Conservation (phyloP, 2,113 vertebrate genomes). For the Cranoglanis bouderius region DNA sequence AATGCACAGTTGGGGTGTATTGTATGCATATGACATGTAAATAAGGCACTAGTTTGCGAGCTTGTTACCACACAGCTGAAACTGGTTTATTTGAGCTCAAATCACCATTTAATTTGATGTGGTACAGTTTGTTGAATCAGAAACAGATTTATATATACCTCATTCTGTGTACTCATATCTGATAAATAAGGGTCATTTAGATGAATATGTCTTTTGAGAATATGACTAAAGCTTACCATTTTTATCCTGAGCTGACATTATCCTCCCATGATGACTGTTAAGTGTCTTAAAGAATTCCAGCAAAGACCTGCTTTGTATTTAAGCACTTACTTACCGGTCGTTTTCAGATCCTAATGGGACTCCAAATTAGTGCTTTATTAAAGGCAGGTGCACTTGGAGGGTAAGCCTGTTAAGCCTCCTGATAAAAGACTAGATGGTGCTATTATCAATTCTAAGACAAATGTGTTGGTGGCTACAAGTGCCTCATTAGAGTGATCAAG, state of each 20-base stretch:
- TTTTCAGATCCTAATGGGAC: background rate
- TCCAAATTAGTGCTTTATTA: conserved; percentile 9
- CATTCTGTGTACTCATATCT: background rate
- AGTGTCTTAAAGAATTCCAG: background rate
- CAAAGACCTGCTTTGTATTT: background rate
- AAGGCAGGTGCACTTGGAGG: background rate
- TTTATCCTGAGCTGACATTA: background rate
- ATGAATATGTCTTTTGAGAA: background rate
- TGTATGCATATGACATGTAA: background rate
- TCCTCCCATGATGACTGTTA: background rate
- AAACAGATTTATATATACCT: too few species aligned
- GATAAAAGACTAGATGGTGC: conserved; percentile 10
- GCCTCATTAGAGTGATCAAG: conserved; percentile 15
- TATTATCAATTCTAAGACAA: background rate
- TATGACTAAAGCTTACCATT: background rate
- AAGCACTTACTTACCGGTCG: background rate
- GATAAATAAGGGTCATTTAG: background rate
- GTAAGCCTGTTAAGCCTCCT: conserved; percentile 1
- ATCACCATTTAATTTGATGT: too few species aligned
- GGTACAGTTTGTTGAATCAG: too few species aligned
- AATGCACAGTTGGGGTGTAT: background rate
- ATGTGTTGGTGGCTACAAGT: background rate
- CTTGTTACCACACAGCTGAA: background rate
- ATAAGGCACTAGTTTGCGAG: background rate
- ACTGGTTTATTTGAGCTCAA: too few species aligned